Evolutionary conservation across 1,140 invertebrate species (phyloP).

Genomic region (Melitaea cinxia): DNA sequence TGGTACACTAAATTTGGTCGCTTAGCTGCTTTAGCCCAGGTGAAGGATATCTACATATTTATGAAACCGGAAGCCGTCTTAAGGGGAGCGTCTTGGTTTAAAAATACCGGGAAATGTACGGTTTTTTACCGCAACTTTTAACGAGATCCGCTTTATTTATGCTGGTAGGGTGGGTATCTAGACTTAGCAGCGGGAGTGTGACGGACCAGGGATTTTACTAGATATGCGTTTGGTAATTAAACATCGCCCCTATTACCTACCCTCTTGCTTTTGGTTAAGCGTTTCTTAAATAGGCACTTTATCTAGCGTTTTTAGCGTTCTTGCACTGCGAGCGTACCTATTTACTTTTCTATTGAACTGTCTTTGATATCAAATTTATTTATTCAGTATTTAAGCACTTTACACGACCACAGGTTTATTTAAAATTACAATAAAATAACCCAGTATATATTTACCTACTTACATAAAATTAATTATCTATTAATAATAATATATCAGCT

Average conservation of each 20-base stretch:
- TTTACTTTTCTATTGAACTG: no score
- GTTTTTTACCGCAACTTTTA: constrained; percentile 76
- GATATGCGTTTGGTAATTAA: constrained; percentile 36
- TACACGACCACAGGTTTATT: no score
- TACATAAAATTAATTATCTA: constrained; percentile 5
- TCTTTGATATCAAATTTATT: no score
- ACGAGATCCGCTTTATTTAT: constrained; percentile 80
- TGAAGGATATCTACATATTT: constrained; percentile 80
- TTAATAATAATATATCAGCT: not conserved
- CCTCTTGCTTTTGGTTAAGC: constrained; percentile 12
- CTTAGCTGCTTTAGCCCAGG: constrained; percentile 63
- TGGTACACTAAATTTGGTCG: constrained; percentile 71
- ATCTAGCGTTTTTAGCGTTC: no score
- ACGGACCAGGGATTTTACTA: constrained; percentile 68
- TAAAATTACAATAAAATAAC: no score
- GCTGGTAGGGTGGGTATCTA: constrained; percentile 61
- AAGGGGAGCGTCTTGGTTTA: constrained; percentile 70
- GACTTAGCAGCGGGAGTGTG: constrained; percentile 75
- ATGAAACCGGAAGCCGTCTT: constrained; percentile 73
- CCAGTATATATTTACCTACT: not conserved
- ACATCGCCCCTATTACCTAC: constrained; percentile 14
- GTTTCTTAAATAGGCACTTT: no score
- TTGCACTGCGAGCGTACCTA: no score
- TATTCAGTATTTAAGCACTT: no score
- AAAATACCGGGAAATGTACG: constrained; percentile 74